Evolutionary conservation across 2,113 vertebrate genomes (phyloP), one percentile per base, ranked within the genome.

Genomic region (Psilopsiagon aymara): DNA sequence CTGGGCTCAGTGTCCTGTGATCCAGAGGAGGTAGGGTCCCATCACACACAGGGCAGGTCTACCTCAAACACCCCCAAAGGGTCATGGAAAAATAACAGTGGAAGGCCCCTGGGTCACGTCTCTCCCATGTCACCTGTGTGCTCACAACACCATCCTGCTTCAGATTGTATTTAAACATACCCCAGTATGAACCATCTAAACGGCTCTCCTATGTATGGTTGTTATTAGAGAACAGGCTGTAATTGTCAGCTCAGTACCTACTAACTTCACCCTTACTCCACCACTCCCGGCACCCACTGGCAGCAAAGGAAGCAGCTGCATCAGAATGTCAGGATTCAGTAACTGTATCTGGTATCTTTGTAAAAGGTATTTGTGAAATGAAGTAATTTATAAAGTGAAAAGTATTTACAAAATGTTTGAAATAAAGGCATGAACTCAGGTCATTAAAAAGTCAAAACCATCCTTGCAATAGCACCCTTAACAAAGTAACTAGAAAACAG

Each of bases 131-230:
- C 21, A 15, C 11, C 39, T 2, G 1, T 37, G 37, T 47, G 14
- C 9, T 71, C 75, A 23, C 28, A 43, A 1, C 43, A 46, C 13
- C 25, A 19, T 41, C 69, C 55, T 67, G 35, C 41, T 51, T 85
- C 11, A 35, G 21, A 53, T 35, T 60, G 43, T 20, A 60, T 44
- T 59, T 77, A 73, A 67, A 43, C 27, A 39, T 15, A 35, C 6
- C 35, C 33, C 41, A 39, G 5, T 28, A 28, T 2, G 14, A 78
- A 29, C 47, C 64, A 9, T 17, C 79, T 33, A 6, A 79, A 43
- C 35, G 60, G 14, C 14, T 85, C 66, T 39, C 10, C 14, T 25
- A 6, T 0, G 0, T 7, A 33, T 11, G 29, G 46, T 9, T 47
- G 46, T 27, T 47, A 10, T 29, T 9, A 17, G 12, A 82, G 47